phyloP scores from a whole-genome alignment of 1,140 invertebrate genomes.

The Monomorium pharaonis region DNA sequence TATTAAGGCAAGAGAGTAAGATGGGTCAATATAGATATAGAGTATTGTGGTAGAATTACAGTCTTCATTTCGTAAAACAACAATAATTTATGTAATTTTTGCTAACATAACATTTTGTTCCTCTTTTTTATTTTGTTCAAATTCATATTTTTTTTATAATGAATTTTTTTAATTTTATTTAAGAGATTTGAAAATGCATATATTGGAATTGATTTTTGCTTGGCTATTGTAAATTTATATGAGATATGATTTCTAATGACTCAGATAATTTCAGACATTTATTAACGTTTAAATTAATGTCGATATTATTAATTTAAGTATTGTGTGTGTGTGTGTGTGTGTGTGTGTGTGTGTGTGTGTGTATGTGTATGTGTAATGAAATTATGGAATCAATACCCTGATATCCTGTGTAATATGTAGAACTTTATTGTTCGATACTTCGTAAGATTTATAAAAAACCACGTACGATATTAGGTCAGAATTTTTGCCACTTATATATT shows the following conservation, averaged over 20 bases:
- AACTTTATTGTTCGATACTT: constrained; percentile 25
- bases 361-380: no score
- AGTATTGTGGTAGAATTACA: background rate
- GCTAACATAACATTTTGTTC: background rate
- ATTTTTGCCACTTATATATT: background rate
- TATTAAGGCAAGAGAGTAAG: constrained; percentile 1
- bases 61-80: background rate
- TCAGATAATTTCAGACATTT: background rate
- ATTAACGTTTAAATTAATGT: background rate
- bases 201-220: background rate
- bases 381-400: background rate
- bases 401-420: background rate
- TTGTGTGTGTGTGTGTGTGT: no score
- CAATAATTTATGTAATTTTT: background rate
- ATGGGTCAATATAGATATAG: background rate
- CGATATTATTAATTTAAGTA: background rate
- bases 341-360: no score
- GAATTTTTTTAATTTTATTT: no score
- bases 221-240: background rate
- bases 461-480: background rate
- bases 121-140: background rate
- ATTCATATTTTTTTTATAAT: background rate
- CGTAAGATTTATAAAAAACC: background rate
- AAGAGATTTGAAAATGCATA: background rate
- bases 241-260: background rate